Percentiles rank a stretch among this genome's conserved stretches.
These are phyloP conservation scores for Hesperia comma DNA, from an alignment of 2,888 invertebrate species.

Conservation along the genomic window DNA sequence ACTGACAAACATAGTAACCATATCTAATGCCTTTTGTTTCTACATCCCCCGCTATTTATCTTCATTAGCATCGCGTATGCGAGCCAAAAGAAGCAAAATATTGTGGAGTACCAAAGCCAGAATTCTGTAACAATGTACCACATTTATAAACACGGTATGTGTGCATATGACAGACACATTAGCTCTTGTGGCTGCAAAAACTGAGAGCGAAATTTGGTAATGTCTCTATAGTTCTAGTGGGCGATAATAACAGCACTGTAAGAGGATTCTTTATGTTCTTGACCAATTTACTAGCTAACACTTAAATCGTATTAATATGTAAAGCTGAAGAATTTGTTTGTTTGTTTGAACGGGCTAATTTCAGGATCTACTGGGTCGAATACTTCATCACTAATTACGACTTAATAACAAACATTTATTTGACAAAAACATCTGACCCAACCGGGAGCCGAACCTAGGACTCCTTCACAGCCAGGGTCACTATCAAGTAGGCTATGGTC, in stretches of 20 bases:
- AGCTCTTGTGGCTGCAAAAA: slow-evolving; percentile 15
- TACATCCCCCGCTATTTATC: background rate
- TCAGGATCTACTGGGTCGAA: too few relatives aligned
- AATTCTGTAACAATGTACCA: slow-evolving; percentile 14
- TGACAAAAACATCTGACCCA: too few relatives aligned
- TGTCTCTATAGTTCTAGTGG: background rate
- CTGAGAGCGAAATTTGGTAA: slow-evolving; percentile 4
- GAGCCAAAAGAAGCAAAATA: slow-evolving; percentile 17
- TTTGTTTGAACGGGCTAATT: too few relatives aligned
- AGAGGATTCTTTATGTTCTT: background rate
- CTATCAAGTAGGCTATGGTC: too few relatives aligned
- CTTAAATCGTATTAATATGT: too few relatives aligned
- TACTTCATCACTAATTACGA: too few relatives aligned
- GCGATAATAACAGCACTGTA: background rate
- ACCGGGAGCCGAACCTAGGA: too few relatives aligned
- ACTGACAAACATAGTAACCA: background rate
- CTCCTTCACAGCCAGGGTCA: too few relatives aligned
- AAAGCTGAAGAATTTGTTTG: too few relatives aligned
- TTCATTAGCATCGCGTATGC: background rate
- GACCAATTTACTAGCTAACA: background rate
- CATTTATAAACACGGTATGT: slow-evolving; percentile 13
- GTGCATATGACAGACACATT: slow-evolving; percentile 28
- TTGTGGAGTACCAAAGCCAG: slow-evolving; percentile 15
- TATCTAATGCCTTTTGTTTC: background rate
- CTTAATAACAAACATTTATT: too few relatives aligned